Percentiles rank a stretch among this genome's conserved stretches.
Evolutionary conservation across 1,140 invertebrate genomes (phyloP).

Genomic region (Episyrphus balteatus): DNA sequence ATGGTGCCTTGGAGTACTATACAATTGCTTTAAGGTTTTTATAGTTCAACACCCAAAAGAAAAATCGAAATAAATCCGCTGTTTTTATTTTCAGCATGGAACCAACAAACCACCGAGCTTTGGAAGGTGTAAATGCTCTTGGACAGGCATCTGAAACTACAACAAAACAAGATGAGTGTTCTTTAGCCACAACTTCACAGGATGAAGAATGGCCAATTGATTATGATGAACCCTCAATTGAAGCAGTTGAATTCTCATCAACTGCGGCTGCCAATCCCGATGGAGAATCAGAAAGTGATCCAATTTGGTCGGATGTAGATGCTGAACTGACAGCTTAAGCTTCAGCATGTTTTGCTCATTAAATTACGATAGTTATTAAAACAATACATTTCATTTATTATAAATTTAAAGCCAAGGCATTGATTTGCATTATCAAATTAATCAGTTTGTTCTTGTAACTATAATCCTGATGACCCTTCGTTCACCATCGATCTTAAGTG

Average conservation of each 20-base stretch:
- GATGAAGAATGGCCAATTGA: slow-evolving; percentile 22
- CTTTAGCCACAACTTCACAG: slow-evolving; percentile 3
- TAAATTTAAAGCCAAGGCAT: too few relatives aligned
- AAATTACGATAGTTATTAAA: too few relatives aligned
- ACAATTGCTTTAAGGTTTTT: slow-evolving; percentile 21
- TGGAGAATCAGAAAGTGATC: slow-evolving; percentile 17
- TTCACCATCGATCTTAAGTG: too few relatives aligned
- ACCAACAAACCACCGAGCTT: slow-evolving; percentile 15
- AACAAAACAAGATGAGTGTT: slow-evolving; percentile 4
- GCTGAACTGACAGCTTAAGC: slow-evolving; percentile 13
- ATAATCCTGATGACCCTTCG: too few relatives aligned
- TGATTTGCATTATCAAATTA: too few relatives aligned
- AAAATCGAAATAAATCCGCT: background rate
- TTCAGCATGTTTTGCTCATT: background rate
- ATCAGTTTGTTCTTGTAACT: too few relatives aligned
- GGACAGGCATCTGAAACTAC: slow-evolving; percentile 9
- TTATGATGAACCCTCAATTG: slow-evolving; percentile 17
- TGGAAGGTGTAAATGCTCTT: slow-evolving; percentile 21
- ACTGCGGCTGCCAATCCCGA: slow-evolving; percentile 10
- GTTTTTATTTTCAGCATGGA: slow-evolving; percentile 14
- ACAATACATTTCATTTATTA: too few relatives aligned
- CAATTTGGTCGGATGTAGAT: slow-evolving; percentile 26
- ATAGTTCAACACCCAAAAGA: background rate
- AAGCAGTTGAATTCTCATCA: slow-evolving; percentile 19
- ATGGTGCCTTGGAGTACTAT: slow-evolving; percentile 25